Evolutionary conservation across 2,113 vertebrate species (phyloP).

Genomic region (Lucifuga dentata): DNA sequence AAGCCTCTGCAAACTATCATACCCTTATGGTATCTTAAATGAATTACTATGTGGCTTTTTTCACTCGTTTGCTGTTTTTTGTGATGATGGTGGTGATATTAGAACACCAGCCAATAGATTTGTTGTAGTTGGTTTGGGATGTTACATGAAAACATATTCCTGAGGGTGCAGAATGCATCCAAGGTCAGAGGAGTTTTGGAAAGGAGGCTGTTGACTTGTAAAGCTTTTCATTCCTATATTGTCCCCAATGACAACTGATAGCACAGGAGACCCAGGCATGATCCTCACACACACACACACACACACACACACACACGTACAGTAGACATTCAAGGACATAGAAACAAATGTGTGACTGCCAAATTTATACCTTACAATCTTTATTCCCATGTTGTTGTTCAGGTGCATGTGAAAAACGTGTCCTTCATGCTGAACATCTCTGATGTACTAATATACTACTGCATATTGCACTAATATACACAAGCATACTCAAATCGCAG

Average conservation of each 20-base stretch:
- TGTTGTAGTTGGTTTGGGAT: neutral
- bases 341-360: too few relatives aligned
- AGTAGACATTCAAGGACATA: too few relatives aligned
- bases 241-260: constrained; percentile 10
- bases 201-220: constrained; percentile 22
- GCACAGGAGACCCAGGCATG: constrained; percentile 10
- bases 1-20: too few relatives aligned
- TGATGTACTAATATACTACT: too few relatives aligned
- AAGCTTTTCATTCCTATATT: constrained; percentile 19
- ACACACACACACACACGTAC: neutral
- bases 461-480: too few relatives aligned
- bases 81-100: neutral
- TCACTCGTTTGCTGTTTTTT: neutral
- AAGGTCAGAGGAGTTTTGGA: constrained; percentile 7
- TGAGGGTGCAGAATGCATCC: constrained; percentile 4
- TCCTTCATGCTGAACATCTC: too few relatives aligned
- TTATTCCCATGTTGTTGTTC: too few relatives aligned
- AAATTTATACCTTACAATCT: too few relatives aligned
- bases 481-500: too few relatives aligned
- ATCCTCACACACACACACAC: neutral
- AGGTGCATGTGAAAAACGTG: too few relatives aligned
- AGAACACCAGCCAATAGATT: neutral
- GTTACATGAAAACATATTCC: neutral
- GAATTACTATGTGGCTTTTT: too few relatives aligned
- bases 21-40: too few relatives aligned